Conservation (phyloP, 2,888 invertebrate species). For the Holacanthella duospinosa region DNA sequence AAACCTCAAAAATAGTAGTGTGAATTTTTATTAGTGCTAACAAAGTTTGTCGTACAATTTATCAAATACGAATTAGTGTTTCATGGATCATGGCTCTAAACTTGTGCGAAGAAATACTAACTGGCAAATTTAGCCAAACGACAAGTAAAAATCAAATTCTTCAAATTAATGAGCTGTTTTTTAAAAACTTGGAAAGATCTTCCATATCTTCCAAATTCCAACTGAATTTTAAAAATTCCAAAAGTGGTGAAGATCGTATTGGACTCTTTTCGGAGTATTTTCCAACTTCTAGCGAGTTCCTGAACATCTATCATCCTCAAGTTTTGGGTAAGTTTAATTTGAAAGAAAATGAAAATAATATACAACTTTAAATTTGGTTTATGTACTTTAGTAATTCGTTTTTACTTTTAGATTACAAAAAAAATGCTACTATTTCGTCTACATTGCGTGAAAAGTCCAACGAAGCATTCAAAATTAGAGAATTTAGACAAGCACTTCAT, state of each 20-base stretch:
- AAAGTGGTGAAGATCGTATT: not conserved
- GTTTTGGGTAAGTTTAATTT: too few species aligned
- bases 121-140: too few species aligned
- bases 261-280: not conserved
- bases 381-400: not conserved
- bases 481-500: conserved; percentile 12
- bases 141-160: too few species aligned
- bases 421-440: too few species aligned
- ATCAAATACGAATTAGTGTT: too few species aligned
- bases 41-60: too few species aligned
- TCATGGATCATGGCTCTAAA: too few species aligned
- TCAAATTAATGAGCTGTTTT: not conserved
- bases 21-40: too few species aligned
- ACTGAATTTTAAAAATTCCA: not conserved
- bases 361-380: not conserved
- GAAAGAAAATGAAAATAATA: too few species aligned
- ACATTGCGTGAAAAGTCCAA: not conserved
- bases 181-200: not conserved
- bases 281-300: not conserved
- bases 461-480: not conserved
- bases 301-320: too few species aligned
- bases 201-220: not conserved
- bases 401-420: not conserved
- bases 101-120: too few species aligned
- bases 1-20: too few species aligned